These are phyloP conservation scores for Helicoverpa zea DNA, from an alignment of 1,140 invertebrate genomes.

Conservation along the genomic window DNA sequence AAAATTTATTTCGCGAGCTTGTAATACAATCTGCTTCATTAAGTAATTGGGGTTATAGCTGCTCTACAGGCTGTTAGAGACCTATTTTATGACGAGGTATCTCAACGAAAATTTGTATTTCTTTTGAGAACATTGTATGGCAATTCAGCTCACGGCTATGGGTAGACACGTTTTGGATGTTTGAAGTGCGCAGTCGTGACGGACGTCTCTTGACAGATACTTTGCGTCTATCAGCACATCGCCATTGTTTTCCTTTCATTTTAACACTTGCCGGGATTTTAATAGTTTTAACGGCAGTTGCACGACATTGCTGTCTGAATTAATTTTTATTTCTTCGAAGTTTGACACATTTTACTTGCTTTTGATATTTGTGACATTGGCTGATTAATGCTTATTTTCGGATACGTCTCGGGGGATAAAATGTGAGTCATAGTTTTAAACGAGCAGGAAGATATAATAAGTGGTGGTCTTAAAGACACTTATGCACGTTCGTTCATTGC, in stretches of 20 bases:
- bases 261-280: conserved; percentile 32
- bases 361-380: neutral
- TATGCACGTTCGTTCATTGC: conserved; percentile 19
- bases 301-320: conserved; percentile 1
- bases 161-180: conserved; percentile 42
- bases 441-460: conserved; percentile 32
- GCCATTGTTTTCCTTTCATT: conserved; percentile 21
- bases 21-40: conserved; percentile 13
- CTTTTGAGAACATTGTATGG: conserved; percentile 9
- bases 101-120: neutral
- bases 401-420: neutral
- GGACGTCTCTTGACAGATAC: conserved; percentile 36
- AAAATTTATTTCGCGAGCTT: conserved; percentile 28
- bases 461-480: conserved; percentile 21
- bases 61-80: neutral
- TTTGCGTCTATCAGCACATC: conserved; percentile 11
- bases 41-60: conserved; percentile 15
- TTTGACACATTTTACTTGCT: neutral
- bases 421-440: conserved; percentile 32
- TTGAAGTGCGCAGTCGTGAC: conserved; percentile 42
- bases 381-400: conserved; percentile 1
- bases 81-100: neutral
- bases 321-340: conserved; percentile 13
- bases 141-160: conserved; percentile 24
- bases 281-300: conserved; percentile 14